Conservation (phyloP, 2,113 vertebrate genomes). For the Onychorhynchus coronatus region DNA sequence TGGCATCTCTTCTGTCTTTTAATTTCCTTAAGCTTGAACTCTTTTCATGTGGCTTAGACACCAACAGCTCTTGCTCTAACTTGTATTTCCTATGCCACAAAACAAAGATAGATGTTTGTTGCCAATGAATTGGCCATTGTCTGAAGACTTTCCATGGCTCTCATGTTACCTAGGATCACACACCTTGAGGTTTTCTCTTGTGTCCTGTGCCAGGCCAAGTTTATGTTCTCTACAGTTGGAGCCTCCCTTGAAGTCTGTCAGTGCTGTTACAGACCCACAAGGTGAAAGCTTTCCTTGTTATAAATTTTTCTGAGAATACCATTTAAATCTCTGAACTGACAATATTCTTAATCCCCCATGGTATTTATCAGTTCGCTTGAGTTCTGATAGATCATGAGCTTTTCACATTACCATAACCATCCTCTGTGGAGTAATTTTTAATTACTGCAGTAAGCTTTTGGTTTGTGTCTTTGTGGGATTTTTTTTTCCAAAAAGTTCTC, state of each 20-base stretch:
- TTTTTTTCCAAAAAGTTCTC: background rate
- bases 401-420: background rate
- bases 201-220: background rate
- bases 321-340: background rate
- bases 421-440: background rate
- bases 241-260: background rate
- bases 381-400: background rate
- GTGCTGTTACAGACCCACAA: background rate
- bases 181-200: background rate
- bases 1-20: background rate
- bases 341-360: background rate
- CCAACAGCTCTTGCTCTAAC: background rate
- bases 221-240: background rate
- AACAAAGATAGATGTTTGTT: fast-evolving
- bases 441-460: background rate
- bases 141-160: background rate
- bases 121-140: background rate
- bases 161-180: background rate
- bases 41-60: background rate
- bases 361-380: background rate
- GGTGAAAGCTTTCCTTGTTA: background rate
- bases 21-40: background rate
- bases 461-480: background rate
- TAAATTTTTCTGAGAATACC: background rate
- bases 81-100: background rate